Conservation (phyloP, 92 coral and sea anemone species). For the Umimayanthus chanpuru region DNA sequence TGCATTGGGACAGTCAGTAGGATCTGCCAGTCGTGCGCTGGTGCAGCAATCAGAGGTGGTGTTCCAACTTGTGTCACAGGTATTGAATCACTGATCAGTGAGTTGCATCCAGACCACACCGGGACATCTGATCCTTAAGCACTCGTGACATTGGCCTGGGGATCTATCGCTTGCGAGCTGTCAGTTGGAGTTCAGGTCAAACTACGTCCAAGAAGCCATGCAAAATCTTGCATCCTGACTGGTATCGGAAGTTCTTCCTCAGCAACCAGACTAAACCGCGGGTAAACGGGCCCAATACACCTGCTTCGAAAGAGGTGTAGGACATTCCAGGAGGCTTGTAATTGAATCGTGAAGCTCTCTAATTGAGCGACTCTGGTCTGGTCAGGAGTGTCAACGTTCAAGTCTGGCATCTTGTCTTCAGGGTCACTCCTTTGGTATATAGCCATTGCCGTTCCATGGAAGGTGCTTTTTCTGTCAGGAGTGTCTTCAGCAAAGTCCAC, state of each 20-base stretch:
- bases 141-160: neutral
- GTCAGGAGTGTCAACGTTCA: too few relatives aligned
- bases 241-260: constrained; percentile 48
- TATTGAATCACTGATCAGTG: neutral
- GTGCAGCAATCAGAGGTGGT: too few relatives aligned
- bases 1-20: constrained; percentile 55
- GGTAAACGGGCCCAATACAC: too few relatives aligned
- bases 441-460: too few relatives aligned
- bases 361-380: neutral
- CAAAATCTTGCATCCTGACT: constrained; percentile 49
- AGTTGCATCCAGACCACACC: too few relatives aligned
- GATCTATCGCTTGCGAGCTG: too few relatives aligned
- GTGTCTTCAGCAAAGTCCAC: constrained; percentile 61
- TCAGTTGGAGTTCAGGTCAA: constrained; percentile 23
- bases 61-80: constrained; percentile 44
- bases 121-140: neutral
- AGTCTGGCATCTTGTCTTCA: too few relatives aligned
- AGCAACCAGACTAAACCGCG: too few relatives aligned
- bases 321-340: neutral
- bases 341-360: neutral
- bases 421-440: too few relatives aligned
- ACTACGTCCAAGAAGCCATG: constrained; percentile 58
- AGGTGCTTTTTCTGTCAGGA: constrained; percentile 45
- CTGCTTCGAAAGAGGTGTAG: too few relatives aligned
- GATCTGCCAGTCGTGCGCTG: constrained; percentile 67